A percentile compares a stretch with the other conserved stretches of the same genome.
Evolutionary conservation across 2,113 vertebrate species (phyloP).

Genomic region (Indicator maculatus): DNA sequence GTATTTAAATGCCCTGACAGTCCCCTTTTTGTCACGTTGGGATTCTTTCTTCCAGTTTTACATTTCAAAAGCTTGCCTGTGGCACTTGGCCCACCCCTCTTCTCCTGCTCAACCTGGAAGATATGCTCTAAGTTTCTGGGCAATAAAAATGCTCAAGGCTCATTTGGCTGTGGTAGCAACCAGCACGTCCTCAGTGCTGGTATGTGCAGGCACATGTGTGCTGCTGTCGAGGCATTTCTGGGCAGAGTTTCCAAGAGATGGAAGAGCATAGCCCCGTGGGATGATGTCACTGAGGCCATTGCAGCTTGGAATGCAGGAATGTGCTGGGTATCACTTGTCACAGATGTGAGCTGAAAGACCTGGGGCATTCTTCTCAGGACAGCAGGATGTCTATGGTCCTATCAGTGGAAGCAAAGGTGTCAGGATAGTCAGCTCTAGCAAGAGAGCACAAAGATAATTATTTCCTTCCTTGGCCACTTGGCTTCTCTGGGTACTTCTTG

Average conservation of each 20-base stretch:
- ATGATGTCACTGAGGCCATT: background rate
- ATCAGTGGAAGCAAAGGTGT: background rate
- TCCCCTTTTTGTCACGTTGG: background rate
- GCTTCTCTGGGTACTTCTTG: background rate
- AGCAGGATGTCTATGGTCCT: background rate
- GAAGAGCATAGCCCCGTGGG: background rate
- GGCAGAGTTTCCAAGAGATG: background rate
- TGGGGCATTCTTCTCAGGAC: background rate
- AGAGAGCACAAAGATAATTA: background rate
- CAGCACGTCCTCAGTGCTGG: background rate
- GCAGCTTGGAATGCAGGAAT: background rate
- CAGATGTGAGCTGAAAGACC: background rate
- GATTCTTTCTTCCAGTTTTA: background rate
- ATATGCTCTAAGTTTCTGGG: background rate
- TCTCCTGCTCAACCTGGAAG: background rate
- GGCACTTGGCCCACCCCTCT: background rate
- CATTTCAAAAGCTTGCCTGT: background rate
- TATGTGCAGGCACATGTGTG: background rate
- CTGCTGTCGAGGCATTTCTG: background rate
- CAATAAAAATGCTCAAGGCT: background rate
- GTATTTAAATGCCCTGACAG: background rate
- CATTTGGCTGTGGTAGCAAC: background rate
- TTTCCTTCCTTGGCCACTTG: background rate
- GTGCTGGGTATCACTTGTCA: background rate
- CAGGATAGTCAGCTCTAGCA: background rate